Conservation (phyloP, 2,888 invertebrate genomes). For the Meiosimyza platycephala region DNA sequence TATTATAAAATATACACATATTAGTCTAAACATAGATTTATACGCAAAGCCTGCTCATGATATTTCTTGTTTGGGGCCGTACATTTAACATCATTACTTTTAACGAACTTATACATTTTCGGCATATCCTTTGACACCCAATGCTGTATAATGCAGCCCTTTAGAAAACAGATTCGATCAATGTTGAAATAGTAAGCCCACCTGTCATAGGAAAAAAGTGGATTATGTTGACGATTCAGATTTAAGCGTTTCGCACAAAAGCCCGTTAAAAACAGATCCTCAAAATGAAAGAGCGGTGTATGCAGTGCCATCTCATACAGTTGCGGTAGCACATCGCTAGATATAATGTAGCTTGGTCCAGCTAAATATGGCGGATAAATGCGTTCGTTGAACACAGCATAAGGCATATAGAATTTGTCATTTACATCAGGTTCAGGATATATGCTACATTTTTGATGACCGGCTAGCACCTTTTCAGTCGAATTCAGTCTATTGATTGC, state of each 20-base stretch:
- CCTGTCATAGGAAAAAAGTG: conserved; percentile 71
- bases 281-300: conserved; percentile 80
- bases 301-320: conserved; percentile 76
- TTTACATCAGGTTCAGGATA: conserved; percentile 75
- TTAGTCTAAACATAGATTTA: too few relatives aligned
- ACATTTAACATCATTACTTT: conserved; percentile 60
- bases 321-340: conserved; percentile 73
- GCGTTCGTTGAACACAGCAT: conserved; percentile 79
- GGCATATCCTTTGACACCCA: conserved; percentile 69
- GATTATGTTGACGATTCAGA: conserved; percentile 73
- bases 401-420: conserved; percentile 87
- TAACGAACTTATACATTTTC: conserved; percentile 62
- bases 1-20: too few relatives aligned
- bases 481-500: conserved; percentile 58
- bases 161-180: conserved; percentile 69
- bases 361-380: conserved; percentile 85
- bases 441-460: conserved; percentile 81
- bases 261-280: conserved; percentile 85
- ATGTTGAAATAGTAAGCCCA: conserved; percentile 41
- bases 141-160: conserved; percentile 71
- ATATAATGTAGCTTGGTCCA: conserved; percentile 84
- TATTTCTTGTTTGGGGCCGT: background rate
- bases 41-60: too few relatives aligned
- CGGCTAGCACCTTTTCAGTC: conserved; percentile 73
- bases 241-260: conserved; percentile 74